Conservation (phyloP, 2,888 invertebrate species). For the Acronicta leporina region DNA sequence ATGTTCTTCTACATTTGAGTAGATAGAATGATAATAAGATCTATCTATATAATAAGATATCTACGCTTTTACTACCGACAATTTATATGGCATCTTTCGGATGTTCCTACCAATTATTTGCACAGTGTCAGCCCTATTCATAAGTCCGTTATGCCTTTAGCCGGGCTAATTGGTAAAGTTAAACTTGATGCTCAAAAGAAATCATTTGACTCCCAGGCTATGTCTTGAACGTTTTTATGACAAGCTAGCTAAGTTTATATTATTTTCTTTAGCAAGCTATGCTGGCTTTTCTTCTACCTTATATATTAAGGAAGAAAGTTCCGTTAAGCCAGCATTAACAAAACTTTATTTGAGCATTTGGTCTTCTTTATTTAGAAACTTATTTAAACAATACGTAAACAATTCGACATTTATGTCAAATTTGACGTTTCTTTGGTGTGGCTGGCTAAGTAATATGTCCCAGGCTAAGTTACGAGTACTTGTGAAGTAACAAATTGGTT, state of each 20-base stretch:
- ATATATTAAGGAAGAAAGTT: neutral
- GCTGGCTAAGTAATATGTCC: too few relatives aligned
- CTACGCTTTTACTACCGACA: too few relatives aligned
- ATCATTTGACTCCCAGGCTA: slow-evolving; percentile 31
- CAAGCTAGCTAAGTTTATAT: slow-evolving; percentile 29
- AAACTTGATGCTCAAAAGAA: slow-evolving; percentile 56
- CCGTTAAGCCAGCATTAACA: too few relatives aligned
- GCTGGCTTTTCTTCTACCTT: neutral
- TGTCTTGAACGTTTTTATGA: slow-evolving; percentile 25
- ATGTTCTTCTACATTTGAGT: too few relatives aligned
- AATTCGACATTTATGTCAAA: neutral
- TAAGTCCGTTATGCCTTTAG: slow-evolving; percentile 45
- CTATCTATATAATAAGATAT: too few relatives aligned
- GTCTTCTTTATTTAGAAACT: too few relatives aligned
- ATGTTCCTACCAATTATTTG: slow-evolving; percentile 9
- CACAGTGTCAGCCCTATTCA: slow-evolving; percentile 39
- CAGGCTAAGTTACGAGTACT: too few relatives aligned
- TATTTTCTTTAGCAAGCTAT: slow-evolving; percentile 26
- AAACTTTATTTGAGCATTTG: too few relatives aligned
- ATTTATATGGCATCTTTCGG: too few relatives aligned
- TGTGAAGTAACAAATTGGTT: too few relatives aligned
- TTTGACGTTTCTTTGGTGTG: too few relatives aligned
- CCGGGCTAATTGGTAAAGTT: slow-evolving; percentile 59
- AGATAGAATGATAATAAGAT: too few relatives aligned
- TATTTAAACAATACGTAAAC: neutral